A percentile compares a stretch with the other conserved stretches of the same genome.
Evolutionary conservation across 37 sponge, comb jelly and placozoan species (phyloP).

Genomic region (Tethya wilhelma): DNA sequence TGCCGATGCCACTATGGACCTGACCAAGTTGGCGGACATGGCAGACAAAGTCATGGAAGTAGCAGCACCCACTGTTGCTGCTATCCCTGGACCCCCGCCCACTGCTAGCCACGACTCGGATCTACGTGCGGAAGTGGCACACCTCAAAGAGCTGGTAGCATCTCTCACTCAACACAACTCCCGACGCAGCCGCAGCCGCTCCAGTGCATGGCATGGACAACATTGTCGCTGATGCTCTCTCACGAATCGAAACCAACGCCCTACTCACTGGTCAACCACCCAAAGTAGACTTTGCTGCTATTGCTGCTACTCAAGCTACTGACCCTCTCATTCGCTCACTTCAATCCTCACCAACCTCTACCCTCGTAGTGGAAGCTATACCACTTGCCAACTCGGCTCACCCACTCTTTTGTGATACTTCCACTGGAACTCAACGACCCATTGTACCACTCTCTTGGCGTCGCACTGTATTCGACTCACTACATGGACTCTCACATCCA

Average conservation of each 20-base stretch:
- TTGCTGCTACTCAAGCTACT: constrained; percentile 43
- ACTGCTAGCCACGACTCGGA: constrained; percentile 14
- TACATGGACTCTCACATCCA: constrained; percentile 54
- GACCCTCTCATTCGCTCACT: constrained; percentile 36
- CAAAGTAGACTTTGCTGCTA: constrained; percentile 37
- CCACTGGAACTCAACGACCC: constrained; percentile 43
- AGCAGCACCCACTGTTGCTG: constrained; percentile 36
- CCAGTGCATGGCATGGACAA: constrained; percentile 55
- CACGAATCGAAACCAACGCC: constrained; percentile 60
- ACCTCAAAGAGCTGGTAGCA: constrained; percentile 13
- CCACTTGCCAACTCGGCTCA: constrained; percentile 11
- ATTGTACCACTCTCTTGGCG: constrained; percentile 44
- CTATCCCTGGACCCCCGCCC: not conserved
- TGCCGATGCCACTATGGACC: constrained; percentile 9
- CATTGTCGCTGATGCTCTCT: constrained; percentile 69
- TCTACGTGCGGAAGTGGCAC: constrained; percentile 22
- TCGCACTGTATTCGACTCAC: too few species aligned
- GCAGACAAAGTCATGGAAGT: constrained; percentile 68
- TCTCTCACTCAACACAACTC: constrained; percentile 10
- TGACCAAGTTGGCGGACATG: constrained; percentile 47
- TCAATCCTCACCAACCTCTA: constrained; percentile 21
- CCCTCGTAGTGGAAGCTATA: constrained; percentile 24
- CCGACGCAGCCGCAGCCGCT: too few species aligned
- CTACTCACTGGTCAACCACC: constrained; percentile 32
- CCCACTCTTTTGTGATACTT: constrained; percentile 47